These are phyloP conservation scores for Chitala chitala DNA, from an alignment of 2,113 vertebrate genomes.

Conservation along the genomic window DNA sequence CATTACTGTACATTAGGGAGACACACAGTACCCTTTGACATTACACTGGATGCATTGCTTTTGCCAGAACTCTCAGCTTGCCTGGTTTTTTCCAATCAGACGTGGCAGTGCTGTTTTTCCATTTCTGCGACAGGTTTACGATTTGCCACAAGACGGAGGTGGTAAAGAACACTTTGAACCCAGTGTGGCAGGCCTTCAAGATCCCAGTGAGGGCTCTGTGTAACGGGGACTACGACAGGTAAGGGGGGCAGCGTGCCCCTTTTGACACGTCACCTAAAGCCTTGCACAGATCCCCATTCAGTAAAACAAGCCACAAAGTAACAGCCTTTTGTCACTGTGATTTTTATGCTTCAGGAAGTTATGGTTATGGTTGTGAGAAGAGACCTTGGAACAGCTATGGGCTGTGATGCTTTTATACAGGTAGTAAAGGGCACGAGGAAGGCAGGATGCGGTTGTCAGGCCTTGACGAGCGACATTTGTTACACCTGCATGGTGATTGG, in stretches of 20 bases:
- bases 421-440: not conserved
- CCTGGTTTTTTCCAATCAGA: not conserved
- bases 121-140: conserved; percentile 70
- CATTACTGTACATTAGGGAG: not conserved
- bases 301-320: too few species aligned
- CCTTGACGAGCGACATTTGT: not conserved
- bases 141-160: conserved; percentile 92
- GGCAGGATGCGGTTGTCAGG: not conserved
- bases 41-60: too few species aligned
- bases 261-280: too few species aligned
- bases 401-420: not conserved
- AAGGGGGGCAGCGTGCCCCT: not conserved
- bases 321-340: not conserved
- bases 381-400: not conserved
- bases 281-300: too few species aligned
- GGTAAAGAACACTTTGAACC: conserved; percentile 84
- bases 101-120: not conserved
- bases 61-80: too few species aligned
- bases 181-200: conserved; percentile 89
- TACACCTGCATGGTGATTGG: too few species aligned
- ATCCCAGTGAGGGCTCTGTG: conserved; percentile 82
- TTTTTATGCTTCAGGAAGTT: not conserved
- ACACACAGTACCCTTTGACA: too few species aligned
- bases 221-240: conserved; percentile 90
- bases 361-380: not conserved